phyloP scores from a whole-genome alignment of 2,113 vertebrate genomes.

The Stegastes partitus region DNA sequence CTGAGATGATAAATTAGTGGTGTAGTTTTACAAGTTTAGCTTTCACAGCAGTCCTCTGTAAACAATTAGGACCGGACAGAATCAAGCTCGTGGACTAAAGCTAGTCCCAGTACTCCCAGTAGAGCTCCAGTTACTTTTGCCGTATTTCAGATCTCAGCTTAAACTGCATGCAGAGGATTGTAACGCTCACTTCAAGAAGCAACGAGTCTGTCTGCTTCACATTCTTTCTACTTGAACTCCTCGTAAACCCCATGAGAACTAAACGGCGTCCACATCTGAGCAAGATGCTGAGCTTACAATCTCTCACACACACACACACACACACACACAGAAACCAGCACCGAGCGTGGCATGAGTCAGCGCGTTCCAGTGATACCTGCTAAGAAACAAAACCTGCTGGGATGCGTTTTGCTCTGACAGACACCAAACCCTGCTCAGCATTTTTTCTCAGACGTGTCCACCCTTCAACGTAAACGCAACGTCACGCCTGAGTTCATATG shows the following conservation, averaged over 20 bases:
- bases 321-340: conserved; percentile 19
- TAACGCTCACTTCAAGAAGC: too few relatives aligned
- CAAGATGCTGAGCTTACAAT: conserved; percentile 28
- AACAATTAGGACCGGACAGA: too few relatives aligned
- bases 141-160: too few relatives aligned
- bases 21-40: too few relatives aligned
- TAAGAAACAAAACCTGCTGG: conserved; percentile 22
- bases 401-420: conserved; percentile 7
- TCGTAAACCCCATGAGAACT: not conserved
- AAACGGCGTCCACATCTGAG: not conserved
- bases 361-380: conserved; percentile 41
- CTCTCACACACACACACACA: conserved; percentile 16
- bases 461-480: conserved; percentile 28
- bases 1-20: too few relatives aligned
- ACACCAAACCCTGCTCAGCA: conserved; percentile 19
- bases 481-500: conserved; percentile 12
- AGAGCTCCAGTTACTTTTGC: too few relatives aligned
- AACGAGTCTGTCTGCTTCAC: not conserved
- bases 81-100: too few relatives aligned
- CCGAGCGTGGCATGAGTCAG: conserved; percentile 47
- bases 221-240: not conserved
- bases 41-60: too few relatives aligned
- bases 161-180: too few relatives aligned
- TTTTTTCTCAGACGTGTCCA: conserved; percentile 12
- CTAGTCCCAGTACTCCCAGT: too few relatives aligned